Evolutionary conservation across 2,888 invertebrate genomes (phyloP).

Genomic region (Rhopalosiphum nymphaeae): DNA sequence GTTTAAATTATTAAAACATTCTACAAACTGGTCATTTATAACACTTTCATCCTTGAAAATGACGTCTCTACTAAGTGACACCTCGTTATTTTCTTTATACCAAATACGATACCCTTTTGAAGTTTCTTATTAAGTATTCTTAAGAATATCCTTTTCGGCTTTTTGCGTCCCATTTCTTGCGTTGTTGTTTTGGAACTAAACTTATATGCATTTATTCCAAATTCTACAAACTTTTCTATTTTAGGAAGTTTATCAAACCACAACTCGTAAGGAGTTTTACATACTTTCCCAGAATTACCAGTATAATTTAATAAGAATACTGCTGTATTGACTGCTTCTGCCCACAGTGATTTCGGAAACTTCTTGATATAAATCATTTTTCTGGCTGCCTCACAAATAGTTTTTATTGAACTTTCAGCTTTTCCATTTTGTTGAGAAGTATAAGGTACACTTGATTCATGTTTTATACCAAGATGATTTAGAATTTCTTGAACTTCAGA

Average conservation of each 20-base stretch:
- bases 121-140: conserved; percentile 68
- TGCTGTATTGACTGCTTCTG: conserved; percentile 63
- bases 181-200: neutral
- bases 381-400: too few species aligned
- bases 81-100: conserved; percentile 65
- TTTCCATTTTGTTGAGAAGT: too few species aligned
- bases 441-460: too few species aligned
- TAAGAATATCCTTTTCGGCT: conserved; percentile 66
- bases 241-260: conserved; percentile 67
- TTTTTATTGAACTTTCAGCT: too few species aligned
- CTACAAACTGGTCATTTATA: neutral
- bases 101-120: conserved; percentile 67
- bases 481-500: too few species aligned
- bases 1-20: neutral
- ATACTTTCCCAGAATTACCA: conserved; percentile 66
- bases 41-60: conserved; percentile 66
- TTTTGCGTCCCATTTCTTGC: conserved; percentile 13
- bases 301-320: conserved; percentile 32
- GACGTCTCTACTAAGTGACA: conserved; percentile 67
- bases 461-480: too few species aligned
- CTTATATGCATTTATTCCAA: conserved; percentile 62
- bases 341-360: conserved; percentile 66
- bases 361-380: too few species aligned
- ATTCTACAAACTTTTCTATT: conserved; percentile 67
- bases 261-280: conserved; percentile 67